phyloP scores from a whole-genome alignment of 23 tunicate species.

The Styela plicata region DNA sequence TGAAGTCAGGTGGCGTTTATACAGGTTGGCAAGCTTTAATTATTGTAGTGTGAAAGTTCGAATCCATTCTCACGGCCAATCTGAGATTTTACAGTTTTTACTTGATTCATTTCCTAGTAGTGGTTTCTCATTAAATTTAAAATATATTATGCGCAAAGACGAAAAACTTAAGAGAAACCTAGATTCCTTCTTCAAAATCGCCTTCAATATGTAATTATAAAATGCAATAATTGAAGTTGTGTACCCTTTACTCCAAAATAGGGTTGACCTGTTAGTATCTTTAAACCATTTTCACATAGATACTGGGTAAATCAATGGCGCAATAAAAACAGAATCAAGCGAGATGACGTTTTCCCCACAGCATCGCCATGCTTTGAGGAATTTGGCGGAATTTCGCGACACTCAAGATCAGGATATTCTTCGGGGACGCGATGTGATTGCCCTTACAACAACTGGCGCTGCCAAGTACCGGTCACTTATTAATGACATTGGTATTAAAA shows the following conservation, averaged over 20 bases:
- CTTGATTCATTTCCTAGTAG: background rate
- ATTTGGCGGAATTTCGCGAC: background rate
- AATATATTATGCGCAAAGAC: too few relatives aligned
- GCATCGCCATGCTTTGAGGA: background rate
- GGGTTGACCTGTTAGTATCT: too few relatives aligned
- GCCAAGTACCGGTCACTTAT: background rate
- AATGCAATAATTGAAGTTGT: background rate
- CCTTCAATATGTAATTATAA: slow-evolving; percentile 2
- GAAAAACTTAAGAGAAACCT: too few relatives aligned
- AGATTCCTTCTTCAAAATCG: too few relatives aligned
- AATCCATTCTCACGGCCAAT: too few relatives aligned
- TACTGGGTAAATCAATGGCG: background rate
- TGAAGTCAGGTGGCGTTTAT: slow-evolving; percentile 41
- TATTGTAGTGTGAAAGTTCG: too few relatives aligned
- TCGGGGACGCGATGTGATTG: background rate
- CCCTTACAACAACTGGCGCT: slow-evolving; percentile 7
- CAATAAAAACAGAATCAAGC: background rate
- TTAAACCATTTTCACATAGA: too few relatives aligned
- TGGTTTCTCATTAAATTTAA: too few relatives aligned
- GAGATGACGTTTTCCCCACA: background rate
- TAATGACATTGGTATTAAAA: background rate
- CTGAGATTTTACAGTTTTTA: too few relatives aligned
- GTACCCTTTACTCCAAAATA: too few relatives aligned
- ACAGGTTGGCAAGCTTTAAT: slow-evolving; percentile 46
- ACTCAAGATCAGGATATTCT: background rate